Percentiles rank a stretch among this genome's conserved stretches.
Conservation (phyloP, 2,888 invertebrate species). For the Brachynemurus nebulosus region DNA sequence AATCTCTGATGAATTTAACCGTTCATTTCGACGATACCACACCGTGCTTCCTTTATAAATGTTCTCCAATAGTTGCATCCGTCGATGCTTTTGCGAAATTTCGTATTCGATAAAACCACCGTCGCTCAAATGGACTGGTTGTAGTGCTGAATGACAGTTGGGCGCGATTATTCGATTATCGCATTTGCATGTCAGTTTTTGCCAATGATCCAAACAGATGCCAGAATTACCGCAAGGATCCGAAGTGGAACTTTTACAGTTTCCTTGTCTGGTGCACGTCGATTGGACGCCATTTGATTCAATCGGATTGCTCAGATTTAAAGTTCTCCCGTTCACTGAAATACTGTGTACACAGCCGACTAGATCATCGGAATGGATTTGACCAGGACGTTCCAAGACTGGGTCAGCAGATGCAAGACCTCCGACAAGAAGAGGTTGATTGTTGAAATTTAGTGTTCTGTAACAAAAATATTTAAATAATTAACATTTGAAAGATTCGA, state of each 20-base stretch:
- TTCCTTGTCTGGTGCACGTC: conserved; percentile 60
- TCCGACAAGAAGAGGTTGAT: conserved; percentile 72
- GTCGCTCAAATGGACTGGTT: conserved; percentile 63
- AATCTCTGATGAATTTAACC: conserved; percentile 20
- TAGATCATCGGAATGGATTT: conserved; percentile 83
- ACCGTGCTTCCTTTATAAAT: conserved; percentile 59
- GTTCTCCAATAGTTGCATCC: conserved; percentile 73
- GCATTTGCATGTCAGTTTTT: conserved; percentile 54
- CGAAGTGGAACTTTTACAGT: conserved; percentile 38
- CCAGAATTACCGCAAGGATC: conserved; percentile 50
- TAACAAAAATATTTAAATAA: conserved; percentile 25
- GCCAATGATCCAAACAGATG: conserved; percentile 76
- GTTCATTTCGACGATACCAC: conserved; percentile 41
- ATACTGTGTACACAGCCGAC: conserved; percentile 90
- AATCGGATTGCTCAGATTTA: conserved; percentile 69
- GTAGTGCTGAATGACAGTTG: conserved; percentile 64
- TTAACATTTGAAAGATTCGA: background rate
- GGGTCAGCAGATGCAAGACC: conserved; percentile 76
- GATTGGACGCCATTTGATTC: conserved; percentile 56
- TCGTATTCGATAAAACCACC: conserved; percentile 66
- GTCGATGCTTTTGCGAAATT: conserved; percentile 68
- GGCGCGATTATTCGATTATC: conserved; percentile 57
- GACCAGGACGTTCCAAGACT: conserved; percentile 75
- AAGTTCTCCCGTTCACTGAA: conserved; percentile 67
- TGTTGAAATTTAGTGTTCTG: conserved; percentile 84